Evolutionary conservation across 2,888 invertebrate genomes (phyloP), one percentile per base, ranked within the genome.

Genomic region (Sycophila texana): DNA sequence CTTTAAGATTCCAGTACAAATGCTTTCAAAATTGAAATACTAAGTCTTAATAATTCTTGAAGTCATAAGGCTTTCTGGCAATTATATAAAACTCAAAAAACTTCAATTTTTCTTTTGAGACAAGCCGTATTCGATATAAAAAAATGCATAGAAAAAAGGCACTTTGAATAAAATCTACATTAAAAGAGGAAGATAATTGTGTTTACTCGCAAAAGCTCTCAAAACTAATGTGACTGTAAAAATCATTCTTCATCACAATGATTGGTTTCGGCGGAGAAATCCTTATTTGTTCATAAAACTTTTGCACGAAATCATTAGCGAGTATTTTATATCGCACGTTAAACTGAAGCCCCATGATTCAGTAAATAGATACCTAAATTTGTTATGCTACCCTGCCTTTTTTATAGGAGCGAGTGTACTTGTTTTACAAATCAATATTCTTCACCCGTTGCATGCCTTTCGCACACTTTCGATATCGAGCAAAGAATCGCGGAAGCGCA

Each of bases 271-370:
- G 13, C 58, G 74, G 26, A 70, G 74, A 76, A 73, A 57, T 53
- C 30, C 60, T 75, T 65, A 10, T 55, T 66, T 51, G n/a, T 39
- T 63, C n/a, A n/a, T 63, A 7, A 39, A 39, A 39, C 39, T 39
- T 51, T 65, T 78, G 82, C 82, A 82, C 82, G 82, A 82, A 82
- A 82, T 82, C 82, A 82, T 82, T 82, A 82, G 80, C 78, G 70
- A 80, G 74, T 20, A 72, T 72, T 51, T 18, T 22, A 61, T 61
- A 72, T 77, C 73, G 74, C 67, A 30, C 74, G 77, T 82, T 77
- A 77, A 39, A 71, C 67, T 75, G 68, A 80, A 82, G 77, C 76
- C 81, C 80, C 77, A 70, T 39, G 78, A 73, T 75, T 80, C 77
- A 66, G 75, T 78, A 70, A 75, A 82, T 77, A 77, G 55, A 68